Conservation (phyloP, 1,140 invertebrate genomes). For the Zaprionus africanus region DNA sequence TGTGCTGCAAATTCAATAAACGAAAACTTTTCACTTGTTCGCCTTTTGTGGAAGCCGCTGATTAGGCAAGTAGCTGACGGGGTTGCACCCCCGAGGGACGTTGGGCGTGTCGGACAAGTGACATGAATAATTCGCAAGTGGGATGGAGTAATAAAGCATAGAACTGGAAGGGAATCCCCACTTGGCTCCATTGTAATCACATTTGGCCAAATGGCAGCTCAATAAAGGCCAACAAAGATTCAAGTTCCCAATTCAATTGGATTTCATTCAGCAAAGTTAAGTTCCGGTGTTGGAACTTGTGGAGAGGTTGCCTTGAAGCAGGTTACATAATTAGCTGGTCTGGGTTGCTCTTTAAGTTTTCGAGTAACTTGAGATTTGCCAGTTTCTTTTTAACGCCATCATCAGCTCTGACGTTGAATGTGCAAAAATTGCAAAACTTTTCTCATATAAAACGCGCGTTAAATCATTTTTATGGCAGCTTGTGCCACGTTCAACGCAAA, state of each 20-base stretch:
- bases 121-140: slow-evolving; percentile 50
- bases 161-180: not conserved
- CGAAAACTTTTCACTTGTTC: slow-evolving; percentile 37
- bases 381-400: slow-evolving; percentile 21
- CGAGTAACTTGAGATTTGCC: not conserved
- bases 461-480: slow-evolving; percentile 55
- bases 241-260: slow-evolving; percentile 53
- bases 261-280: slow-evolving; percentile 39
- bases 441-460: slow-evolving; percentile 56
- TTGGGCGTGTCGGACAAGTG: slow-evolving; percentile 33
- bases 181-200: slow-evolving; percentile 37
- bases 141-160: slow-evolving; percentile 3
- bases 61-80: slow-evolving; percentile 34
- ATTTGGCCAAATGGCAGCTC: slow-evolving; percentile 46
- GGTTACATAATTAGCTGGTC: slow-evolving; percentile 41
- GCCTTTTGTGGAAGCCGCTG: slow-evolving; percentile 35
- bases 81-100: not conserved
- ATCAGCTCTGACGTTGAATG: slow-evolving; percentile 35
- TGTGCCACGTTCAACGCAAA: slow-evolving; percentile 29
- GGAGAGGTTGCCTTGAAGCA: not conserved
- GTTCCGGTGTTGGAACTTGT: slow-evolving; percentile 28
- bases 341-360: slow-evolving; percentile 6
- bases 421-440: slow-evolving; percentile 56
- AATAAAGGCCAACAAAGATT: slow-evolving; percentile 40
- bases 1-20: slow-evolving; percentile 50